Evolutionary conservation across 2,888 invertebrate genomes (phyloP).

Genomic region (Pilophorus perplexus): DNA sequence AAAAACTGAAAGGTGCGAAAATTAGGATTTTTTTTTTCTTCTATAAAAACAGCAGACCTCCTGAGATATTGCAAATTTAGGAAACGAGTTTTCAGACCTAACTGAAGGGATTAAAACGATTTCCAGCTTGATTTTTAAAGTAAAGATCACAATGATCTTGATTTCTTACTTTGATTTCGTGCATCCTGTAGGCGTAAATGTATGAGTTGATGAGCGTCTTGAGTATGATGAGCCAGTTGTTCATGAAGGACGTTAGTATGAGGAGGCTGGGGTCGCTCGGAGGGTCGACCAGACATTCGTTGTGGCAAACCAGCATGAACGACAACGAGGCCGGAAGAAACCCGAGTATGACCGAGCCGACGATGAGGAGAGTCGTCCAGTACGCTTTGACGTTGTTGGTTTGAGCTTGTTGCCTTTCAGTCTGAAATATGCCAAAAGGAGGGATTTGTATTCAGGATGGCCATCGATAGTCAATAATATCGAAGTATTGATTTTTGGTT

Average conservation of each 20-base stretch:
- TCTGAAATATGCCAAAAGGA: neutral
- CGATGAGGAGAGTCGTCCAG: slow-evolving; percentile 62
- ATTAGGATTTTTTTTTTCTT: no score
- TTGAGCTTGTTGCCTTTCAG: slow-evolving; percentile 21
- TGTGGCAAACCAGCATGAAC: slow-evolving; percentile 59
- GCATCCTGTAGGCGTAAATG: slow-evolving; percentile 65
- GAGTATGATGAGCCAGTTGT: slow-evolving; percentile 60
- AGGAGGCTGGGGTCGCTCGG: slow-evolving; percentile 16
- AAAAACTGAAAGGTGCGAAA: no score
- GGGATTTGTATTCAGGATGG: no score
- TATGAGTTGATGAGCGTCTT: slow-evolving; percentile 65
- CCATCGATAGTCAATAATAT: no score
- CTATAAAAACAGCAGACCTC: no score
- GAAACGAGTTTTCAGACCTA: no score
- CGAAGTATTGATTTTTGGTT: no score
- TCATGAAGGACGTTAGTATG: slow-evolving; percentile 51
- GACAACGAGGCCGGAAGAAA: slow-evolving; percentile 63
- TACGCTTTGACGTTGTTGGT: slow-evolving; percentile 58
- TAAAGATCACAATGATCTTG: no score
- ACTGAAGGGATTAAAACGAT: no score
- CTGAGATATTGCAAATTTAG: no score
- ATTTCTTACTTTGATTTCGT: slow-evolving; percentile 62
- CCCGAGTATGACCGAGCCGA: slow-evolving; percentile 59
- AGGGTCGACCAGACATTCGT: slow-evolving; percentile 52
- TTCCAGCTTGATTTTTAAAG: no score